Conservation (phyloP, 2,888 invertebrate species). For the Crepidodera aurea region DNA sequence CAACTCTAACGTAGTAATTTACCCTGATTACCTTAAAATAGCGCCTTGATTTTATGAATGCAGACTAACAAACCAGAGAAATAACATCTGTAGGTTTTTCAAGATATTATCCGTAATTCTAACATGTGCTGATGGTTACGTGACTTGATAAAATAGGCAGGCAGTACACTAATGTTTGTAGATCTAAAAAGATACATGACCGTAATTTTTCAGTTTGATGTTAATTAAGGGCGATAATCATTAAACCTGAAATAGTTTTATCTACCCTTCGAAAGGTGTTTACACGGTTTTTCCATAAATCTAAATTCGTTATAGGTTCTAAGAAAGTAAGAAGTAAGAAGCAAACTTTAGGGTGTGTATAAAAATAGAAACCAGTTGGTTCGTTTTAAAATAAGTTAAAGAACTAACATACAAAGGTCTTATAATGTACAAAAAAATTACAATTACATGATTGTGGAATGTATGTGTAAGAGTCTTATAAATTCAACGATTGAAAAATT, state of each 20-base stretch:
- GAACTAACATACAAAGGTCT: too few relatives aligned
- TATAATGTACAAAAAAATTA: too few relatives aligned
- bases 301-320: not conserved
- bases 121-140: not conserved
- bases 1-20: too few relatives aligned
- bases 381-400: too few relatives aligned
- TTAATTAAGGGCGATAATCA: slow-evolving; percentile 7
- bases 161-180: slow-evolving; percentile 9
- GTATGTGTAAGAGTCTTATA: too few relatives aligned
- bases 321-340: too few relatives aligned
- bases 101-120: not conserved
- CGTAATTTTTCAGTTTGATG: not conserved
- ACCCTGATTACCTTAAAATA: not conserved
- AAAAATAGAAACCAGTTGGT: too few relatives aligned
- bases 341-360: too few relatives aligned
- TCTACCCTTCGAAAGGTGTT: slow-evolving; percentile 5
- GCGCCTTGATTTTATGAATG: not conserved
- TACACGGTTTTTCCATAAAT: slow-evolving; percentile 7
- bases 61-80: not conserved
- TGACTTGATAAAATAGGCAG: not conserved
- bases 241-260: slow-evolving; percentile 8
- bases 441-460: too few relatives aligned
- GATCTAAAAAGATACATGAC: slow-evolving; percentile 8
- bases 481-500: too few relatives aligned
- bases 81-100: not conserved